Evolutionary conservation across 1,140 invertebrate genomes (phyloP), one percentile per base, ranked within the genome.

Genomic region (Delia radicum): DNA sequence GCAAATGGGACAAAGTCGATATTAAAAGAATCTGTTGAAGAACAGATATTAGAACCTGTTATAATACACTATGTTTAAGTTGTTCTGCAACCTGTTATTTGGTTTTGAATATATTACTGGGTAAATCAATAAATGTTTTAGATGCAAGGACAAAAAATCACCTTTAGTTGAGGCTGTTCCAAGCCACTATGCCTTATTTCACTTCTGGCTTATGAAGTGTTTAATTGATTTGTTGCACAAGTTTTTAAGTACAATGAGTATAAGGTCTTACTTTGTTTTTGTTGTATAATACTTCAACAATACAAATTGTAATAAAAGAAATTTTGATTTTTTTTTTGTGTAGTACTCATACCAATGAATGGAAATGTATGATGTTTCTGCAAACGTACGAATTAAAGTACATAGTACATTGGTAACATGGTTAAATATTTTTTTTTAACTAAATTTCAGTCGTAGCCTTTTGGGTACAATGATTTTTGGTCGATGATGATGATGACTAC

Each of bases 171-270:
- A n/a, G n/a, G n/a, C n/a, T n/a, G n/a, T n/a, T n/a, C n/a, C n/a
- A n/a, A n/a, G n/a, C n/a, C n/a, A n/a, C n/a, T 55, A 18, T 55
- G 18, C n/a, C 48, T 55, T 55, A 21, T 55, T 55, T 18, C 48
- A 55, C 48, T 55, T 55, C 21, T 55, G 21, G 48, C 48, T 21
- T 18, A 55, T 55, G 48, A n/a, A 55, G 48, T 55, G 48, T 55
- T 55, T 55, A 55, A 55, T 55, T 55, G 48, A 55, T 55, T 55
- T 55, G 48, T 55, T 21, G 48, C 48, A 55, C 48, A 55, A 55
- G 48, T 55, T 55, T 55, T 10, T 55, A 55, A 21, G 46, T 55
- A 55, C 46, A 55, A 55, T 21, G 21, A 55, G 18, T n/a, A 48
- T 2, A 15, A 21, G 48, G 12, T 48, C n/a, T 48, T 48, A 21